Base-by-base conservation (phyloP, 2,113 vertebrate species). In the Pachypanchax playfairii region DNA sequence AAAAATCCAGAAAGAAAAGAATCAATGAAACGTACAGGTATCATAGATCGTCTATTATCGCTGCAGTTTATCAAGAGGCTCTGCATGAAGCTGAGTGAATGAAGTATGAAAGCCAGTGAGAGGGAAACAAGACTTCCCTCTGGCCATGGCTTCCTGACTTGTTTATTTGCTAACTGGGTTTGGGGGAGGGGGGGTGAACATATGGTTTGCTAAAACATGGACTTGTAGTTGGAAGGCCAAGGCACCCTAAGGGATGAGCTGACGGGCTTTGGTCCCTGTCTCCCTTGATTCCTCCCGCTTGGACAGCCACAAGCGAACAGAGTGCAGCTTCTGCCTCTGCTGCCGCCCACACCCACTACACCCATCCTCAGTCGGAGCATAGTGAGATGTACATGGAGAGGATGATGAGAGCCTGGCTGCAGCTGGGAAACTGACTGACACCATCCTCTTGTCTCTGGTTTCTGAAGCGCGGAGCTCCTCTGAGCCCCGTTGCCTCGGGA, bases 151-250 rank as follows among this genome's bases (percentile, higher is more conserved):
- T 91, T 91, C 89, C 88, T 86, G 68, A 90, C 87, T 89, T 91
- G 87, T 92, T 92, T 92, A 91, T 91, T 88, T 90, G 84, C 79
- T 86, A 83, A 82, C 83, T 83, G 85, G 80, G 70, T 71, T 62
- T 62, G 61, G 61, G 22, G 25, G 28, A 65, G 39, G 66, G 79
- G 73, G 88, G 80, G 67, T 69, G 87, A 92, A 93, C 91, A 93
- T 92, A 93, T 92, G 91, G 91, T 91, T 85, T 86, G 88, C 88
- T 92, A 92, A 93, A 92, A 90, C 85, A 89, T 69, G 86, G 88
- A 89, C 92, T 92, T 93, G 90, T 92, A 91, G 91, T 92, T 75
- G 78, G 76, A 81, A 90, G 87, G 85, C 88, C 85, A 36, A 81
- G 85, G 83, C 83, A 81, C 84, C 89, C 88, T 73, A 55, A 87